phyloP scores from a whole-genome alignment of 2,797 vertebrate species.

The Lithobates sylvaticus region DNA sequence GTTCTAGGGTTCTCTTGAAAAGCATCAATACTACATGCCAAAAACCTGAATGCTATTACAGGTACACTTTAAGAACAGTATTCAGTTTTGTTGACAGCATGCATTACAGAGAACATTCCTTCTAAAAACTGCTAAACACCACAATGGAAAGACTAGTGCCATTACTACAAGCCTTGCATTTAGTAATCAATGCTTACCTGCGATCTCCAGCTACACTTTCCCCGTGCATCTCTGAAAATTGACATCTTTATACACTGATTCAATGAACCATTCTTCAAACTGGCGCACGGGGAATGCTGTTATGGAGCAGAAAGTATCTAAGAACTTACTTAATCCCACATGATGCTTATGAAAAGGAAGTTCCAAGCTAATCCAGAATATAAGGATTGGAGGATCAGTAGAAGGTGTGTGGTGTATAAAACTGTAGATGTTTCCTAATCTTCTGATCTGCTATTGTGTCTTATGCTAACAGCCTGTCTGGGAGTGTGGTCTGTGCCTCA shows the following conservation, averaged over 20 bases:
- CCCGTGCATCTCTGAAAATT: constrained; percentile 78
- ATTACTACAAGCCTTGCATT: neutral
- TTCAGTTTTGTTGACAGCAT: neutral
- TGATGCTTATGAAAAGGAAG: constrained; percentile 61
- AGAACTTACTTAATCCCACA: constrained; percentile 69
- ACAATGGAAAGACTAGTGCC: neutral
- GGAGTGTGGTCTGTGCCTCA: too few relatives aligned
- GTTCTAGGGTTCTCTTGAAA: too few relatives aligned
- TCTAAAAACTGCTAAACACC: neutral
- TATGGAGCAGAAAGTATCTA: constrained; percentile 81
- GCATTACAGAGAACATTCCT: too few relatives aligned
- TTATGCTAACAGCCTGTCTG: too few relatives aligned
- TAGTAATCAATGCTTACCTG: constrained; percentile 72
- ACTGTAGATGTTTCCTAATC: neutral
- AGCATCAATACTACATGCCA: too few relatives aligned
- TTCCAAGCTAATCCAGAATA: neutral
- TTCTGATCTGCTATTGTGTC: too few relatives aligned
- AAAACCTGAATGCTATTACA: too few relatives aligned
- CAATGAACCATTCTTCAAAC: constrained; percentile 79
- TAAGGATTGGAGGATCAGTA: neutral
- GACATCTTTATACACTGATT: constrained; percentile 80
- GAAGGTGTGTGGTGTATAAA: neutral
- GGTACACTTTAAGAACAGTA: too few relatives aligned
- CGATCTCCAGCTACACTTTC: constrained; percentile 82
- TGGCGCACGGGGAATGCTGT: constrained; percentile 77